Percentiles rank a stretch among this genome's conserved stretches.
Conservation (phyloP, 2,113 vertebrate species). For the Numida meleagris region DNA sequence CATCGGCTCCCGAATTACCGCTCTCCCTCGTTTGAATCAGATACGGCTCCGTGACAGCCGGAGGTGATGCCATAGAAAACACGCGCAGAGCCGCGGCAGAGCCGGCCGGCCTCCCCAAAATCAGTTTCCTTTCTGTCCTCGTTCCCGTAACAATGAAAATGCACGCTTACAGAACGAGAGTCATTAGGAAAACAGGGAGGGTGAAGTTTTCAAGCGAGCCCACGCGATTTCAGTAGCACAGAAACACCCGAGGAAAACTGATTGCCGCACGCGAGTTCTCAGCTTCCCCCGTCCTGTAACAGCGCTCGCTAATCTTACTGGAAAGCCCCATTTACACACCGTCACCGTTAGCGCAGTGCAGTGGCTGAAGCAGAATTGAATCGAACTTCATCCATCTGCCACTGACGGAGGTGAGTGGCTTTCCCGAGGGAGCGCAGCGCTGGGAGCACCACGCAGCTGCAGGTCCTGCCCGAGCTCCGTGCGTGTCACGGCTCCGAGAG, state of each 20-base stretch:
- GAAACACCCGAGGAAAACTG: neutral
- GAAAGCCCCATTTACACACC: neutral
- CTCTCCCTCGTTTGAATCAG: neutral
- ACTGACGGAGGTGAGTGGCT: neutral
- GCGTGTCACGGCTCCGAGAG: too few relatives aligned
- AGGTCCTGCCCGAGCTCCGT: too few relatives aligned
- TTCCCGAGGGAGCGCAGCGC: neutral
- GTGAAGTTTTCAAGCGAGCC: neutral
- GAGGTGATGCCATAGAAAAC: neutral
- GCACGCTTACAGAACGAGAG: neutral
- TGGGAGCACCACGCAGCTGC: neutral
- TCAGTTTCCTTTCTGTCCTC: neutral
- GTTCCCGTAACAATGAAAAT: neutral
- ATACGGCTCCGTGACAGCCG: neutral
- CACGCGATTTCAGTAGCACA: neutral
- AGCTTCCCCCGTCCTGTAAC: neutral
- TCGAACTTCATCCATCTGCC: neutral
- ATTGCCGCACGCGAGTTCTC: slow-evolving; percentile 2
- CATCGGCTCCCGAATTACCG: accelerated
- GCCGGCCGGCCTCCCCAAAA: neutral
- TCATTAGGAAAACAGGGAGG: neutral
- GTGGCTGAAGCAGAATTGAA: neutral
- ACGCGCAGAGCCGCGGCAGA: neutral
- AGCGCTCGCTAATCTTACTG: neutral
- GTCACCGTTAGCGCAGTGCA: neutral